These are phyloP conservation scores for Pitangus sulphuratus DNA, from an alignment of 2,797 vertebrate genomes.

Conservation along the genomic window DNA sequence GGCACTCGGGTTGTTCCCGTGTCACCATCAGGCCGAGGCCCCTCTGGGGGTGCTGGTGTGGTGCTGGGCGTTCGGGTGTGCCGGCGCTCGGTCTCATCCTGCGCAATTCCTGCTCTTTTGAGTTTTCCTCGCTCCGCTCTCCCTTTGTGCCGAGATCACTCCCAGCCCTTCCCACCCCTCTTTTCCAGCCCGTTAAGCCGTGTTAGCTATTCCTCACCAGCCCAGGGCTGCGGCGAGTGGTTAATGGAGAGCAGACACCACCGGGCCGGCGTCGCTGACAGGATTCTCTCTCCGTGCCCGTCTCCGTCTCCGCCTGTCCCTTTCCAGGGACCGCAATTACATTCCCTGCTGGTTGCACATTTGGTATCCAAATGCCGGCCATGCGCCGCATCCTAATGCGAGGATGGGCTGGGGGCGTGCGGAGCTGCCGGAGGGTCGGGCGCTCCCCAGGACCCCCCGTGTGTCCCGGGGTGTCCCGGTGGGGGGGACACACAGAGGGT, in stretches of 20 bases:
- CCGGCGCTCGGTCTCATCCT: fast-evolving
- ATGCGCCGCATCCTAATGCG: conserved; percentile 44
- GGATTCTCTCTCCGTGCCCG: conserved; percentile 34
- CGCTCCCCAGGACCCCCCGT: background rate
- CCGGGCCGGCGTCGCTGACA: conserved; percentile 24
- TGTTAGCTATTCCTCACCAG: conserved; percentile 49
- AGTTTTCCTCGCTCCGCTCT: background rate
- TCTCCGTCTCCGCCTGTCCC: conserved; percentile 15
- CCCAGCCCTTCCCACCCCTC: conserved; percentile 50
- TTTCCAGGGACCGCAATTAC: conserved; percentile 52
- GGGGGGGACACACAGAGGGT: fast-evolving
- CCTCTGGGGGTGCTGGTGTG: fast-evolving
- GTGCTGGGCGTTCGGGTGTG: background rate
- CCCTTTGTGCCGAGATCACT: conserved; percentile 36
- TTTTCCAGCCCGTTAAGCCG: conserved; percentile 61
- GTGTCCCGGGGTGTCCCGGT: fast-evolving
- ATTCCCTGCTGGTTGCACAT: conserved; percentile 49
- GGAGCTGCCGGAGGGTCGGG: background rate
- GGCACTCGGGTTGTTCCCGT: fast-evolving
- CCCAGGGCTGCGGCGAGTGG: conserved; percentile 28
- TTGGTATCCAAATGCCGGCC: conserved; percentile 44
- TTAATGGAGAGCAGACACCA: conserved; percentile 63
- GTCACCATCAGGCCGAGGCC: fast-evolving
- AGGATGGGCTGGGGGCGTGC: background rate
- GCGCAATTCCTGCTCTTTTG: background rate